phyloP scores from a whole-genome alignment of 2,797 vertebrate genomes.

The Lycodopsis pacificus region DNA sequence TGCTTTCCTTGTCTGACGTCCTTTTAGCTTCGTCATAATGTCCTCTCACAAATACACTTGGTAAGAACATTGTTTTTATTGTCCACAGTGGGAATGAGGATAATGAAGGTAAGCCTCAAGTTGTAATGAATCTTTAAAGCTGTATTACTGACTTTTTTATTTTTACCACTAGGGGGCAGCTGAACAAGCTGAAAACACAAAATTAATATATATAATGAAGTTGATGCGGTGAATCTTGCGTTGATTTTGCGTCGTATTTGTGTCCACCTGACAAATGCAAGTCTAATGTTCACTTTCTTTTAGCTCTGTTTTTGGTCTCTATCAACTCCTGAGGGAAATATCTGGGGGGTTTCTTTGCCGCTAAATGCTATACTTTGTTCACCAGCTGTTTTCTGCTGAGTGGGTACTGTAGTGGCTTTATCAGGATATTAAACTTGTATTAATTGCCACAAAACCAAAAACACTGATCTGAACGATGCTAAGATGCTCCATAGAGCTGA shows the following conservation, averaged over 20 bases:
- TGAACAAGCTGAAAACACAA: background rate
- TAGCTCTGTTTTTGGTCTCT: too few species aligned
- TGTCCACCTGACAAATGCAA: background rate
- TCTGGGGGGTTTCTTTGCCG: too few species aligned
- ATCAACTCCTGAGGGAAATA: too few species aligned
- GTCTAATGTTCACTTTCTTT: background rate
- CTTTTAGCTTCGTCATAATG: background rate
- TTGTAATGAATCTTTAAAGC: background rate
- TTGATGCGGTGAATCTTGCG: background rate
- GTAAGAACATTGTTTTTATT: background rate
- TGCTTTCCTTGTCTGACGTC: background rate
- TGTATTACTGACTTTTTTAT: background rate
- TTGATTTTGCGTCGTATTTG: background rate
- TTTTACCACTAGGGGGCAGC: background rate
- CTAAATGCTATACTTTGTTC: conserved; percentile 4
- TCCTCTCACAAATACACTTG: background rate
- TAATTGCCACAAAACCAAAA: background rate
- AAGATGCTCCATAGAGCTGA: background rate
- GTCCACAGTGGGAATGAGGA: background rate
- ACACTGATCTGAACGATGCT: background rate
- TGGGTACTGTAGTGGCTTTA: background rate
- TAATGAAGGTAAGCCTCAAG: background rate
- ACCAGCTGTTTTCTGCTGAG: background rate
- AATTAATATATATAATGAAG: background rate
- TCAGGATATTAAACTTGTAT: background rate